Evolutionary conservation across 2,888 invertebrate species (phyloP), one percentile per base, ranked within the genome.

Genomic region (Branchipolynoe longqiensis): DNA sequence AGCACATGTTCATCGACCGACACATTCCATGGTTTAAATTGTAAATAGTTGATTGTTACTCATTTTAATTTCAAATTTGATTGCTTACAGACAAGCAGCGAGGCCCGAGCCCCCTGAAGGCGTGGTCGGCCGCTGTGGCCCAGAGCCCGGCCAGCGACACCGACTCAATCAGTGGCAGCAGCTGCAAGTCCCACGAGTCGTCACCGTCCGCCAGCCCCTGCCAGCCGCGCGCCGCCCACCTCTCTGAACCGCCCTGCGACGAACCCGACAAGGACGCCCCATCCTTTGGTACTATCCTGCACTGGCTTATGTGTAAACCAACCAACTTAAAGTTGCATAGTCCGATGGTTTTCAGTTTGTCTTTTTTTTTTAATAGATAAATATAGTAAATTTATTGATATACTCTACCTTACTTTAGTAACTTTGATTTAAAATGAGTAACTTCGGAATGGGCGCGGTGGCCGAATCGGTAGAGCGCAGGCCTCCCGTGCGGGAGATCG

Each of bases 181-280:
- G 93, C 83, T 91, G 90, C 88, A 93, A 93, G 88, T 94, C 94
- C 38, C 91, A 91, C 59, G 94, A 94, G 85, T 93, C 94, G 0
- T 94, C 94, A n/a, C 94, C 94, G 0, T 82, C 87, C 1, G 85
- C 89, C 62, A 87, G 87, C 41, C 89, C 89, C n/a, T 6, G 36
- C 2, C 69, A 69, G 69, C 33, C 12, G 1, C 69, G 69, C 6
- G 36, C 69, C 3, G 69, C 38, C n/a, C 4, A 31, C 8, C 48
- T 48, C 48, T 28, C 62, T 25, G 36, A 12, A 14, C 69, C 69
- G 22, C 14, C 69, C 62, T n/a, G 14, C 2, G 74, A 74, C 41
- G 74, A 40, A 22, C 18, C 38, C 1, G 74, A 74, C 41, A 41
- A 74, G 74, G 41, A 40, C 6, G 25, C 33, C 36, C 1, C 38